phyloP scores from a whole-genome alignment of 2,797 vertebrate species.

The Cygnus olor region DNA sequence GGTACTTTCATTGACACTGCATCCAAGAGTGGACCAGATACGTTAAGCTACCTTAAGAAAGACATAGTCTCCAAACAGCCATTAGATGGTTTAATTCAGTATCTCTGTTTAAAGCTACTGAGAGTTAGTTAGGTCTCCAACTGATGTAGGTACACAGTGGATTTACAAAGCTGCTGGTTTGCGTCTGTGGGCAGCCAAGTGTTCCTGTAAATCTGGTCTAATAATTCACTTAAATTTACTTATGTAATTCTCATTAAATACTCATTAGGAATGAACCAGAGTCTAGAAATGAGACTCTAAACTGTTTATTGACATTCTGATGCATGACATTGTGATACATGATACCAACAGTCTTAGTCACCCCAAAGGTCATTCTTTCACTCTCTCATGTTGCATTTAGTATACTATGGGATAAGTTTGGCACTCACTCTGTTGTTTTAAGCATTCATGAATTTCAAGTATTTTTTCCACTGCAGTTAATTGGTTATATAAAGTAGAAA shows the following conservation, averaged over 20 bases:
- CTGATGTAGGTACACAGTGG: not conserved
- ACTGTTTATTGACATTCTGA: not conserved
- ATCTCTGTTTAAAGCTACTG: not conserved
- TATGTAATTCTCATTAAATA: not conserved
- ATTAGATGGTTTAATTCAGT: not conserved
- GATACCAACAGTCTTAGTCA: not conserved
- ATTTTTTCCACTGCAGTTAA: not conserved
- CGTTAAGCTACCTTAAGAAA: not conserved
- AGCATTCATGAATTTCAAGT: not conserved
- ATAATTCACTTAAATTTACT: not conserved
- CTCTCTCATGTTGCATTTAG: not conserved
- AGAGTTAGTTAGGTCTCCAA: not conserved
- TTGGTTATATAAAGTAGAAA: not conserved
- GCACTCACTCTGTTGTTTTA: not conserved
- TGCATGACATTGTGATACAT: not conserved
- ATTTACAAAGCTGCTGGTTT: not conserved
- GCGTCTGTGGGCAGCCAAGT: not conserved
- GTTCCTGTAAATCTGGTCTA: not conserved
- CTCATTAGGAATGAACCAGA: not conserved
- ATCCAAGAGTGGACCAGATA: not conserved
- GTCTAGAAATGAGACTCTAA: not conserved
- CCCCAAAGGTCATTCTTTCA: not conserved
- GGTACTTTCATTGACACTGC: not conserved
- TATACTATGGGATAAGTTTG: not conserved
- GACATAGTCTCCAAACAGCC: not conserved